Conservation (phyloP, 2,888 invertebrate genomes). For the Caenorhabditis angaria region DNA sequence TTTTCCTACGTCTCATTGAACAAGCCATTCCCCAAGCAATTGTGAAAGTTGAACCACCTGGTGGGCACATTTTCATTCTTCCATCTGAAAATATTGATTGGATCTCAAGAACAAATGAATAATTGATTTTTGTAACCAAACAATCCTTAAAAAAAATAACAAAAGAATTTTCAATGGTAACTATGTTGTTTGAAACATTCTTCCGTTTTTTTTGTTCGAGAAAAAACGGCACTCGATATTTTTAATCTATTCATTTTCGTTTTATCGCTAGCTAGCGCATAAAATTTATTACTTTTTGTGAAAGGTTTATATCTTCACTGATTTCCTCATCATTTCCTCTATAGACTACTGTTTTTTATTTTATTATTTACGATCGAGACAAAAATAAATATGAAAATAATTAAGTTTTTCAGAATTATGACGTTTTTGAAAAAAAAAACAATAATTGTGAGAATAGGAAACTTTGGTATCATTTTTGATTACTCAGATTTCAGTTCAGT, state of each 20-base stretch:
- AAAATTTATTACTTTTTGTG: not conserved
- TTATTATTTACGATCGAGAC: no score
- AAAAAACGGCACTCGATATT: not conserved
- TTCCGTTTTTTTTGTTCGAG: not conserved
- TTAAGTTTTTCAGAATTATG: no score
- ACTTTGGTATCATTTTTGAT: no score
- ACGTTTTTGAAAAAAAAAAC: no score
- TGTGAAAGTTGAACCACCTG: slow-evolving; percentile 61
- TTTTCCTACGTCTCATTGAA: slow-evolving; percentile 55
- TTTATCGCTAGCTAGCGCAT: not conserved
- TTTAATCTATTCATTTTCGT: not conserved
- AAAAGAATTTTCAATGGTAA: slow-evolving; percentile 7
- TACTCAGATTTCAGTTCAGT: no score
- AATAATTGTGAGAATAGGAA: no score
- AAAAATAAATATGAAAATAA: no score
- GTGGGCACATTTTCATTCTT: slow-evolving; percentile 60
- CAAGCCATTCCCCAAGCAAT: slow-evolving; percentile 65
- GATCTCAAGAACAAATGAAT: not conserved
- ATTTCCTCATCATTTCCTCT: no score
- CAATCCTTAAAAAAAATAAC: not conserved
- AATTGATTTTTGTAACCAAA: not conserved
- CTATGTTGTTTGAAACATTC: not conserved
- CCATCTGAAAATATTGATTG: slow-evolving; percentile 40
- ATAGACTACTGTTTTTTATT: no score
- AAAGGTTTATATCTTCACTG: no score